A percentile compares a stretch with the other conserved stretches of the same genome.
Conservation (phyloP, 1,140 invertebrate genomes). For the Drosophila cardini region DNA sequence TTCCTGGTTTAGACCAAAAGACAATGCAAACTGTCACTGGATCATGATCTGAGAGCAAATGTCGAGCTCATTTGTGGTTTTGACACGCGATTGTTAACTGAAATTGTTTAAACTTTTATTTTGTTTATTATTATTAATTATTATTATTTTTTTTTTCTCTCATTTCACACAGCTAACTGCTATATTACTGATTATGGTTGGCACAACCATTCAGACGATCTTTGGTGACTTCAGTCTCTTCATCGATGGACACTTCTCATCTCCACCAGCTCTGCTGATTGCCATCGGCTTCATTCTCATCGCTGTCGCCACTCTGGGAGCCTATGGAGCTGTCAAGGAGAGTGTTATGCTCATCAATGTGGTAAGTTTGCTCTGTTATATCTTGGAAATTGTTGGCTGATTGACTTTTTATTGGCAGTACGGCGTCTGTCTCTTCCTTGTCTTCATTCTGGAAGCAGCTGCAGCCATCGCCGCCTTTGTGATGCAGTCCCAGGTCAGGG, state of each 20-base stretch:
- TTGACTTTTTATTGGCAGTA: constrained; percentile 87
- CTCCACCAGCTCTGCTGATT: constrained; percentile 90
- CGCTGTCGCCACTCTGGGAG: constrained; percentile 92
- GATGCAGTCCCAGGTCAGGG: constrained; percentile 87
- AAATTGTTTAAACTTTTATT: constrained; percentile 1
- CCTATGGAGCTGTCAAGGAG: constrained; percentile 92
- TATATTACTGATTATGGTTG: constrained; percentile 90
- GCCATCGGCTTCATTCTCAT: constrained; percentile 91
- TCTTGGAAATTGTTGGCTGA: background rate
- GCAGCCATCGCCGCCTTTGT: constrained; percentile 92
- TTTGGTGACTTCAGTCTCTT: constrained; percentile 91
- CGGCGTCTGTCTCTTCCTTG: constrained; percentile 90
- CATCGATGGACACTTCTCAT: constrained; percentile 88
- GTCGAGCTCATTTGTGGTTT: constrained; percentile 3
- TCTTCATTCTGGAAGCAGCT: constrained; percentile 92
- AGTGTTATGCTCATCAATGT: constrained; percentile 92
- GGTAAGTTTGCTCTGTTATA: constrained; percentile 85
- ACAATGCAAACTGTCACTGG: background rate
- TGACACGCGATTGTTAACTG: constrained; percentile 27
- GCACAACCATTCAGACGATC: constrained; percentile 90
- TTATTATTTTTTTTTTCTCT: constrained; percentile 36
- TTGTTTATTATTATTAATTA: background rate
- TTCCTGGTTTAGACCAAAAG: background rate
- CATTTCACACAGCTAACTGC: constrained; percentile 89
- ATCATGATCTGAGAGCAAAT: background rate